Percentiles rank a stretch among this genome's conserved stretches.
Conservation (phyloP, 2,797 vertebrate species). For the Lemur catta region DNA sequence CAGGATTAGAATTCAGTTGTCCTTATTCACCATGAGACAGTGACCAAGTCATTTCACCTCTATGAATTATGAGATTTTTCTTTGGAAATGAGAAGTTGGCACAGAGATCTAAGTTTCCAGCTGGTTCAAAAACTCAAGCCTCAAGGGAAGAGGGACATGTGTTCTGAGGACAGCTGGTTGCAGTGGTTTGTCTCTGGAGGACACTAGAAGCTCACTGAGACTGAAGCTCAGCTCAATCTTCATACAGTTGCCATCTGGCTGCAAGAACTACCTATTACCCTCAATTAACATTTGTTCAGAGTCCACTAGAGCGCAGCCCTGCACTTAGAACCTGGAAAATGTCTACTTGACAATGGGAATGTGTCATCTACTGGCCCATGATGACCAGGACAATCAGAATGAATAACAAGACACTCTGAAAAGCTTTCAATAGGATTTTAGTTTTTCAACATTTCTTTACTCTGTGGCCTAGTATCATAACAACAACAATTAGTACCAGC, state of each 20-base stretch:
- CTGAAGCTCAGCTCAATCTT: neutral
- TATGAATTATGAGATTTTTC: neutral
- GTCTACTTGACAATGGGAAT: neutral
- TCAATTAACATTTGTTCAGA: neutral
- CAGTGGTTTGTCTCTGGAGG: neutral
- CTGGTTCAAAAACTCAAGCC: neutral
- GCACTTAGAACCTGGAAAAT: neutral
- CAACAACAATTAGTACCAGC: neutral
- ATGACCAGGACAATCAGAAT: neutral
- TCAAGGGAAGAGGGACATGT: neutral
- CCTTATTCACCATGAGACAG: neutral
- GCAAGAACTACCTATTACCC: neutral
- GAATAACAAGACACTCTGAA: constrained; percentile 38
- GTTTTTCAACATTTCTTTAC: neutral
- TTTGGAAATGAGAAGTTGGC: neutral
- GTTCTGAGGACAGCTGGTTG: neutral
- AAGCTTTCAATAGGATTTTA: neutral
- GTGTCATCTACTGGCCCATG: rapidly evolving
- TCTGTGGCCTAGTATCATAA: neutral
- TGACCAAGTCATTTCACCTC: neutral
- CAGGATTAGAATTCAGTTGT: neutral
- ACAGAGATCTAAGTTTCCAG: neutral
- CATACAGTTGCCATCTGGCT: neutral
- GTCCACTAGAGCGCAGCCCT: constrained; percentile 55
- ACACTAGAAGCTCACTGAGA: neutral